Evolutionary conservation across 2,113 vertebrate genomes (phyloP), one percentile per base, ranked within the genome.

Genomic region (Protobothrops mucrosquamatus): DNA sequence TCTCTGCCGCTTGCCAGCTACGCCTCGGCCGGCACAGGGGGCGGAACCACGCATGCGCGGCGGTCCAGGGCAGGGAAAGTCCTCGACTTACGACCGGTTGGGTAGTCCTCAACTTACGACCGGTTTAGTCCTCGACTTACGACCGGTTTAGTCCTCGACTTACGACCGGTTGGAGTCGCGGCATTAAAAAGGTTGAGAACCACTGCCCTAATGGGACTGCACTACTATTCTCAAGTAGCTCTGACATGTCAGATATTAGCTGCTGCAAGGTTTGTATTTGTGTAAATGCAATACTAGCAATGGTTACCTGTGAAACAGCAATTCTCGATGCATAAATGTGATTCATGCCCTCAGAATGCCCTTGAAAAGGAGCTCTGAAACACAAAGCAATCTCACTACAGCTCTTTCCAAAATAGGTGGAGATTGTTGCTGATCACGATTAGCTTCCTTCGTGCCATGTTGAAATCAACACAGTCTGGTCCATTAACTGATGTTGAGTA

Each of bases 311-410:
- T 3, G 48, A 85, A 96, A 92, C 4, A 94, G 24, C 52, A 29
- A 61, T 96, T 95, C 88, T 85, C 9, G 55, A 4, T 29, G 85
- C 59, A 48, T 89, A 90, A 56, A 90, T 61, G 55, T 51, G 95
- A 92, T 91, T 91, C 5, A 87, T 93, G 95, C 94, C 43, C 91
- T 92, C 55, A 92, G 88, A 92, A 34, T 14, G 9, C 90, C 92
- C n/a, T 54, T 91, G 94, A 94, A 94, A 91, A 94, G 52, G 91
- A 93, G 14, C 51, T 20, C 94, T 93, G 56, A 94, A 94, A 90
- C 85, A 92, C 43, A 94, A 96, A 96, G 89, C 24, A 90, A 81
- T 54, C 46, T 89, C 23, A 86, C 10, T 0, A 0, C 1, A 46
- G 20, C 14, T 55, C 69, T 91, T 85, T 74, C n/a, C 88, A 85